Conservation (phyloP, 2,888 invertebrate genomes). For the Pomacea canaliculata region DNA sequence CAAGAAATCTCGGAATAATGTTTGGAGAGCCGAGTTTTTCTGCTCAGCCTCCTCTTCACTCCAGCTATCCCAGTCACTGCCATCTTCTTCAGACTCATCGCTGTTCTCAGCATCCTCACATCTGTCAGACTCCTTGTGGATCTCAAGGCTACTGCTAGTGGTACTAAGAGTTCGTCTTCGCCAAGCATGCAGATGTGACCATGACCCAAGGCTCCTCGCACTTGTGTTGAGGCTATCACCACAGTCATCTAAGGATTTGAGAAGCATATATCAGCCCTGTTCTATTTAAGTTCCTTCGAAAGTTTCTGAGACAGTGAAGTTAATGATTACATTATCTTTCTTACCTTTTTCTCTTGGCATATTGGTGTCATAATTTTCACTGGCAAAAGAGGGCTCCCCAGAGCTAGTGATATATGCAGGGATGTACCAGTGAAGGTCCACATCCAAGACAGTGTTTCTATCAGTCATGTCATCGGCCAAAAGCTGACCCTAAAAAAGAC, state of each 20-base stretch:
- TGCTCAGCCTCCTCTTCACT: slow-evolving; percentile 54
- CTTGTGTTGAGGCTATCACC: slow-evolving; percentile 17
- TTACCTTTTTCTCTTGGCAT: too few relatives aligned
- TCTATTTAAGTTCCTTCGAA: too few relatives aligned
- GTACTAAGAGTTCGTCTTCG: slow-evolving; percentile 20
- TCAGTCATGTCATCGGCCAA: too few relatives aligned
- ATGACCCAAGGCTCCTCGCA: slow-evolving; percentile 10
- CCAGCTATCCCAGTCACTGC: slow-evolving; percentile 63
- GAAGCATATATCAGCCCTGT: neutral
- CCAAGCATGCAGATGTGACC: neutral
- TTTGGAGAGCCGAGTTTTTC: neutral
- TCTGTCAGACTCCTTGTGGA: slow-evolving; percentile 12
- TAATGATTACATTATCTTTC: too few relatives aligned
- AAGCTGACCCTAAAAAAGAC: too few relatives aligned
- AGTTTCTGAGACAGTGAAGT: too few relatives aligned
- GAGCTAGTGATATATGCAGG: too few relatives aligned
- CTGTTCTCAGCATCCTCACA: slow-evolving; percentile 19
- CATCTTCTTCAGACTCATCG: slow-evolving; percentile 30
- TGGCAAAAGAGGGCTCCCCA: too few relatives aligned
- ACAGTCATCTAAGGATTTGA: neutral
- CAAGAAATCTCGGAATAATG: slow-evolving; percentile 14
- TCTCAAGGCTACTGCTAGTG: slow-evolving; percentile 10
- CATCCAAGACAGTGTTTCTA: too few relatives aligned
- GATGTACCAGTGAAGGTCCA: too few relatives aligned
- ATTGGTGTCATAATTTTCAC: neutral